These are phyloP conservation scores for Diadromus collaris DNA, from an alignment of 2,888 invertebrate species.

Conservation along the genomic window DNA sequence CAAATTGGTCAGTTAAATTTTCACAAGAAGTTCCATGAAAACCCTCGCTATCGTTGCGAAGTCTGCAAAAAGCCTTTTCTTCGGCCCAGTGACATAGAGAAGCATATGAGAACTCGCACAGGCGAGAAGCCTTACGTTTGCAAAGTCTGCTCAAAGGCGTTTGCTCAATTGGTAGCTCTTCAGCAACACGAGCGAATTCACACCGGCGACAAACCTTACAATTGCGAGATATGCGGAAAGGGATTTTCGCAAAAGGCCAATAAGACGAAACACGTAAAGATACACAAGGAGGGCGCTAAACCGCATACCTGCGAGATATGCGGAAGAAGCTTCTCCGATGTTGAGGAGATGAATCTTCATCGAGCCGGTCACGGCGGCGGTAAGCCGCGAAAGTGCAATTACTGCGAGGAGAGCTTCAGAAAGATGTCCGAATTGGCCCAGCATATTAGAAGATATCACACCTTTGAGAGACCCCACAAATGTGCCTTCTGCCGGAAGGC, in stretches of 20 bases:
- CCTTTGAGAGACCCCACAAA: constrained; percentile 65
- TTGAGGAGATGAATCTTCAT: constrained; percentile 65
- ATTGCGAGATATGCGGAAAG: constrained; percentile 65
- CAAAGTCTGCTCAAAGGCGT: constrained; percentile 61
- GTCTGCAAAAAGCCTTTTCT: constrained; percentile 66
- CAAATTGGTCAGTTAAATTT: constrained; percentile 66
- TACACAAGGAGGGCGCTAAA: constrained; percentile 66
- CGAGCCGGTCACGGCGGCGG: constrained; percentile 65
- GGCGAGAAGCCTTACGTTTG: constrained; percentile 66
- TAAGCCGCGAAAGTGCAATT: constrained; percentile 64
- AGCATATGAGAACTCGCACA: constrained; percentile 66
- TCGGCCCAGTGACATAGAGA: constrained; percentile 66
- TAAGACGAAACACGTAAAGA: constrained; percentile 66
- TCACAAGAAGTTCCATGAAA: constrained; percentile 64
- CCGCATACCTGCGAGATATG: constrained; percentile 65
- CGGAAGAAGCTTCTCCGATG: constrained; percentile 64
- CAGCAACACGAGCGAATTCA: constrained; percentile 66
- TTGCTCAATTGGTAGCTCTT: constrained; percentile 63
- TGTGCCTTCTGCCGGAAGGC: constrained; percentile 66
- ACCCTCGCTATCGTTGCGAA: constrained; percentile 66
- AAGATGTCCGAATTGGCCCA: constrained; percentile 64
- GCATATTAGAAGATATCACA: constrained; percentile 65
- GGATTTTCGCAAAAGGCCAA: constrained; percentile 66
- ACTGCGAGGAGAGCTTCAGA: constrained; percentile 63
- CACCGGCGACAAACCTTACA: constrained; percentile 65